Conservation (phyloP, 2,797 vertebrate species). For the Lutjanus campechanus region DNA sequence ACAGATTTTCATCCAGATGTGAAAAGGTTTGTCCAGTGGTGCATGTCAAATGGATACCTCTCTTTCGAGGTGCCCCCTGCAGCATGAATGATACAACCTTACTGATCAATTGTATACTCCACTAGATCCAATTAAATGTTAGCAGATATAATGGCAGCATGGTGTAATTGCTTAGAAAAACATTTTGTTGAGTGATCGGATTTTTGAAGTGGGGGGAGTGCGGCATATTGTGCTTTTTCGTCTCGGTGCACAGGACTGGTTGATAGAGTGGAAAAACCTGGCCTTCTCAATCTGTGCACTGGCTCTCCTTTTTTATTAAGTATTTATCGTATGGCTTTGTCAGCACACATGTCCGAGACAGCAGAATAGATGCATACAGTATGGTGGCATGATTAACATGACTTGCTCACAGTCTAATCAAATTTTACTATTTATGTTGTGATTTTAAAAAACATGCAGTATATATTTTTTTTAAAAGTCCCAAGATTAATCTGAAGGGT, state of each 20-base stretch:
- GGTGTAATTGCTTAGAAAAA: conserved; percentile 77
- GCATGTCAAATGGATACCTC: conserved; percentile 48
- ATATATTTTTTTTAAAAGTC: no score
- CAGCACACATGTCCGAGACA: conserved; percentile 22
- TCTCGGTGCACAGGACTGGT: conserved; percentile 59
- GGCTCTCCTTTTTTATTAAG: conserved; percentile 13
- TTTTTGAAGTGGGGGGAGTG: conserved; percentile 51
- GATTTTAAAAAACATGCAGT: no score
- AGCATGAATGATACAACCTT: conserved; percentile 46
- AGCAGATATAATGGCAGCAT: conserved; percentile 59
- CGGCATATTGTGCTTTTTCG: conserved; percentile 73
- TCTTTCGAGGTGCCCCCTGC: conserved; percentile 35
- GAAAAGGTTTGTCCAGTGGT: conserved; percentile 45
- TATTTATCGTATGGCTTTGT: conserved; percentile 44
- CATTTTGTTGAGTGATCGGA: conserved; percentile 69
- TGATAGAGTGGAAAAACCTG: conserved; percentile 65
- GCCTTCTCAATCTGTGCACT: conserved; percentile 57
- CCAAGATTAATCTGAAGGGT: no score
- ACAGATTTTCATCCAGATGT: conserved; percentile 38
- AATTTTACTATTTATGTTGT: no score
- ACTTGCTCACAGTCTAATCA: background rate
- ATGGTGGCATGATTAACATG: background rate
- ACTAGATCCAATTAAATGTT: conserved; percentile 71
- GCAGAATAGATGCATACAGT: background rate
- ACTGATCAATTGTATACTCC: conserved; percentile 69